Percentiles rank a stretch among this genome's conserved stretches.
Conservation (phyloP, 2,797 vertebrate genomes). For the Erithacus rubecula region DNA sequence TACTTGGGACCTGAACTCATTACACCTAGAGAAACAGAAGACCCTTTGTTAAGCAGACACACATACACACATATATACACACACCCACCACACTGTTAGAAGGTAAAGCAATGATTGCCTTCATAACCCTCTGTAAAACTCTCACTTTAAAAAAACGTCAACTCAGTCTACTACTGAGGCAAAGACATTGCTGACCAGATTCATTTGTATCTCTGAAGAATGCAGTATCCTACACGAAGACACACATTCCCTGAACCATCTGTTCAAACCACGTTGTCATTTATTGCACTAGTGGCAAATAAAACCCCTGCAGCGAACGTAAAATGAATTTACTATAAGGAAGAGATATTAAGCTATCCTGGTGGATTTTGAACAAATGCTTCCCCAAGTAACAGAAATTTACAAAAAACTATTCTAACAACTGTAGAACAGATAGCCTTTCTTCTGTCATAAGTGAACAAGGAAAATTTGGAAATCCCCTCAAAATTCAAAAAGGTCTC, state of each 20-base stretch:
- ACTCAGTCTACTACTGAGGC: neutral
- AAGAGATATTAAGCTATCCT: neutral
- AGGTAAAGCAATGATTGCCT: neutral
- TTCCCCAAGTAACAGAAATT: neutral
- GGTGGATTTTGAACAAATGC: neutral
- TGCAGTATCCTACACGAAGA: neutral
- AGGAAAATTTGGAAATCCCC: neutral
- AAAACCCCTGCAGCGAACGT: neutral
- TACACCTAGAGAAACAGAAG: conserved; percentile 57
- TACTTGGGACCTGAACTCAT: conserved; percentile 19
- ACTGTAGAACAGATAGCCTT: neutral
- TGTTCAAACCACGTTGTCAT: neutral
- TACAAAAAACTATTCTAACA: neutral
- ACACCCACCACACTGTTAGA: neutral
- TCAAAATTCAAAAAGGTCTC: neutral
- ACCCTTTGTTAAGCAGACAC: conserved; percentile 47
- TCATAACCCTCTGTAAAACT: neutral
- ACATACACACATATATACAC: neutral
- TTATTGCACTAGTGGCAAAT: neutral
- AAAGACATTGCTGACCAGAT: neutral
- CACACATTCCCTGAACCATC: neutral
- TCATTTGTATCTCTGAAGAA: neutral
- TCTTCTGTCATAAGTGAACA: neutral
- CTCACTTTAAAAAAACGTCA: neutral
- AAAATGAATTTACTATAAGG: neutral